Percentiles rank a stretch among this genome's conserved stretches.
Conservation (phyloP, 1,140 invertebrate genomes). For the Nephotettix cincticeps region DNA sequence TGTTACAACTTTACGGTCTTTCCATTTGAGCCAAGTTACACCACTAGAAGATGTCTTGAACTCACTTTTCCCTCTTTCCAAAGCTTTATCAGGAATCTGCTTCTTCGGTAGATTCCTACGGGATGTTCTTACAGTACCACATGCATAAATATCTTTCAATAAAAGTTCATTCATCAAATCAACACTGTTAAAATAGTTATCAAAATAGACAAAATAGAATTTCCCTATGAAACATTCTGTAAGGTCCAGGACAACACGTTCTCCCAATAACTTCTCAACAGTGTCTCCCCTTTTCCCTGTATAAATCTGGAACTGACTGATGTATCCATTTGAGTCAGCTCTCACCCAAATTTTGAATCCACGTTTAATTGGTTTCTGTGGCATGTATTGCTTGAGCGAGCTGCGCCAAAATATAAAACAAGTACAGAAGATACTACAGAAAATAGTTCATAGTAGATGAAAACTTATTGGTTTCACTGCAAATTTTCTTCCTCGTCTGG, state of each 20-base stretch:
- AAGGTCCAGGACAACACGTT: background rate
- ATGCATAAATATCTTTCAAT: background rate
- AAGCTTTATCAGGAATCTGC: too few species aligned
- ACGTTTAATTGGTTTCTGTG: slow-evolving; percentile 45
- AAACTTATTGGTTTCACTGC: slow-evolving; percentile 1
- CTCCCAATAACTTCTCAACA: background rate
- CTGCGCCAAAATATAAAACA: slow-evolving; percentile 32
- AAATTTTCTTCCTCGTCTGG: slow-evolving; percentile 12
- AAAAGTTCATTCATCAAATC: background rate
- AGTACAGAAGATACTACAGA: slow-evolving; percentile 1
- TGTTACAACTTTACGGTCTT: too few species aligned
- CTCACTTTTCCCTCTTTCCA: too few species aligned
- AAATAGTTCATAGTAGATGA: slow-evolving; percentile 1
- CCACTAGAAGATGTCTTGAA: too few species aligned
- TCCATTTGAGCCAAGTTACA: too few species aligned
- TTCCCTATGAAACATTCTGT: background rate
- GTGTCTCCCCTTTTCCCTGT: slow-evolving; percentile 28
- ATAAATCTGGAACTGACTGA: slow-evolving; percentile 41
- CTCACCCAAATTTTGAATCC: slow-evolving; percentile 44
- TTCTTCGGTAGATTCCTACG: too few species aligned
- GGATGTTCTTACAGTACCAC: background rate
- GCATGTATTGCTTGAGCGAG: slow-evolving; percentile 43
- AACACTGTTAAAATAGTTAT: background rate
- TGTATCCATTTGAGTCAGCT: slow-evolving; percentile 39
- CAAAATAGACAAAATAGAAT: background rate